These are phyloP conservation scores for Minunthozetes semirufus DNA, from an alignment of 2,888 invertebrate species.

Conservation along the genomic window DNA sequence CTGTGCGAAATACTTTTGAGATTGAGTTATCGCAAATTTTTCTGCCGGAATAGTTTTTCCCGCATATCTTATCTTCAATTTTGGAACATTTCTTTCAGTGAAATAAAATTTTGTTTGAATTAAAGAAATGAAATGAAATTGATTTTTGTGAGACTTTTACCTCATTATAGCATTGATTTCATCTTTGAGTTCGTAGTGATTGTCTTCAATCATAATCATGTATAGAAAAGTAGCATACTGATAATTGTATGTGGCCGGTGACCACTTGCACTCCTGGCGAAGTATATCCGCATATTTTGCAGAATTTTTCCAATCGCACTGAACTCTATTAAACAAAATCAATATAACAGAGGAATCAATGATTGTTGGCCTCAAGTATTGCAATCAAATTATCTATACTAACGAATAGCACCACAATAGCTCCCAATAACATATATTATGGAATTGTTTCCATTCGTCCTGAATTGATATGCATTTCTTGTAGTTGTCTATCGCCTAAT, in stretches of 20 bases:
- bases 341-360: constrained; percentile 44
- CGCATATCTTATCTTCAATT: constrained; percentile 78
- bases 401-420: constrained; percentile 81
- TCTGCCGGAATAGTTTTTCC: constrained; percentile 96
- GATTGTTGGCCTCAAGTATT: constrained; percentile 33
- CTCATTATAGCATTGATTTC: constrained; percentile 62
- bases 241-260: constrained; percentile 81
- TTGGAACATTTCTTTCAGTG: constrained; percentile 59
- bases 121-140: constrained; percentile 38
- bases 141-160: constrained; percentile 50
- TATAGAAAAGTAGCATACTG: constrained; percentile 75
- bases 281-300: constrained; percentile 64
- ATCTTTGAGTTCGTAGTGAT: constrained; percentile 41
- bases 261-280: constrained; percentile 78
- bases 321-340: constrained; percentile 46
- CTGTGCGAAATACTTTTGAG: constrained; percentile 69
- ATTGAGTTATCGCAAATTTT: constrained; percentile 84
- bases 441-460: constrained; percentile 78
- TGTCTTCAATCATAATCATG: constrained; percentile 57
- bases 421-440: constrained; percentile 90
- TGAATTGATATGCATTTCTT: constrained; percentile 36
- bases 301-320: constrained; percentile 69
- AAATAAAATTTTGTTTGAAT: neutral
- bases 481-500: constrained; percentile 32
- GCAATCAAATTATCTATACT: constrained; percentile 42